Percentiles rank a stretch among this genome's conserved stretches.
These are phyloP conservation scores for Nipponacmea schrenckii DNA, from an alignment of 2,888 invertebrate species.

Conservation along the genomic window DNA sequence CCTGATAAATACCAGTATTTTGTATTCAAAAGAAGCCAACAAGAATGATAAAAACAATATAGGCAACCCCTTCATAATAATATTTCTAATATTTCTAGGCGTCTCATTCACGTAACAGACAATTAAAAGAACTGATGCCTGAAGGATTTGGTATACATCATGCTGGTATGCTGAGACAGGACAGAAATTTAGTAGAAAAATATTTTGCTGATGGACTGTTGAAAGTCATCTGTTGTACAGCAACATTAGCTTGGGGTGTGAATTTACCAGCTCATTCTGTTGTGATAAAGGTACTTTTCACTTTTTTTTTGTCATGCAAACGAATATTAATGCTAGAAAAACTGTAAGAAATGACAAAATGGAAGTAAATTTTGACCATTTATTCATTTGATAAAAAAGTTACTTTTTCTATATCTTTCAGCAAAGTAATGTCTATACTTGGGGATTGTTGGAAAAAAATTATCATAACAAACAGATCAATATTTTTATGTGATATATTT, in stretches of 20 bases:
- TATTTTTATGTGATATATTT: background rate
- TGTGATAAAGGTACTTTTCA: conserved; percentile 80
- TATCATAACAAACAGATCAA: too few species aligned
- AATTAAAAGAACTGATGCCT: conserved; percentile 84
- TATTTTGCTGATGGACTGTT: conserved; percentile 89
- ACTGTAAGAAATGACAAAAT: too few species aligned
- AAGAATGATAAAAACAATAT: too few species aligned
- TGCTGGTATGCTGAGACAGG: conserved; percentile 91
- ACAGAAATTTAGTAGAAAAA: conserved; percentile 82
- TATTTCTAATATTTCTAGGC: background rate
- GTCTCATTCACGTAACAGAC: conserved; percentile 74
- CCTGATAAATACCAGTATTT: too few species aligned
- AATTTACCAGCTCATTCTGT: conserved; percentile 99
- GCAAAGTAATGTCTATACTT: too few species aligned
- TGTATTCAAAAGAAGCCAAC: too few species aligned
- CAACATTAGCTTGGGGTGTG: conserved; percentile 99
- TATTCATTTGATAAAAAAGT: too few species aligned
- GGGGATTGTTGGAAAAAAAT: too few species aligned
- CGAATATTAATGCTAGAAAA: too few species aligned
- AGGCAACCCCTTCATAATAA: too few species aligned
- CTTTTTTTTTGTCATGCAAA: background rate
- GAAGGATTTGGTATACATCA: conserved; percentile 94
- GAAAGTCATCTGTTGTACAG: conserved; percentile 91
- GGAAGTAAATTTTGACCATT: too few species aligned
- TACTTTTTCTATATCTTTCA: too few species aligned